Percentiles rank a stretch among this genome's conserved stretches.
Evolutionary conservation across 2,113 vertebrate genomes (phyloP).

Genomic region (Anolis carolinensis): DNA sequence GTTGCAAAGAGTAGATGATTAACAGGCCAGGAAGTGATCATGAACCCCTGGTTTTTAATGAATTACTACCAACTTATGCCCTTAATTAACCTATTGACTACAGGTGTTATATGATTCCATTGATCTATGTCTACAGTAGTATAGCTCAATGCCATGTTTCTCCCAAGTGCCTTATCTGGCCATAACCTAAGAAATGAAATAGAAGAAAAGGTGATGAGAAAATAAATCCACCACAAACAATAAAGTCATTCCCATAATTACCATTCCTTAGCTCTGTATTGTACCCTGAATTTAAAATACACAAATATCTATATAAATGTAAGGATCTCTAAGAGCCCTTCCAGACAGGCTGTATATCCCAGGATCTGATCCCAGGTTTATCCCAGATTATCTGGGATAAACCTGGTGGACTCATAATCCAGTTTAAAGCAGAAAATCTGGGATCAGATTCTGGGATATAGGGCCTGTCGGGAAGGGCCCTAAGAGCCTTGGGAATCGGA

Average conservation of each 20-base stretch:
- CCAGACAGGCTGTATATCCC: too few relatives aligned
- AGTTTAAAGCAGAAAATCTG: too few relatives aligned
- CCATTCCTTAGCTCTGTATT: not conserved
- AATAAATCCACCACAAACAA: not conserved
- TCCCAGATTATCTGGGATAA: too few relatives aligned
- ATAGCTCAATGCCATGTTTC: not conserved
- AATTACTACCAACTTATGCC: not conserved
- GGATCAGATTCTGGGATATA: too few relatives aligned
- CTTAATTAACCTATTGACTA: slow-evolving; percentile 27
- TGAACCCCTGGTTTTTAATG: not conserved
- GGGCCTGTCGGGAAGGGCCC: too few relatives aligned
- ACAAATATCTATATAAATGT: not conserved
- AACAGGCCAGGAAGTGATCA: not conserved
- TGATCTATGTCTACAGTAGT: not conserved
- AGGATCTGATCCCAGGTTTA: too few relatives aligned
- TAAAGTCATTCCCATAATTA: not conserved
- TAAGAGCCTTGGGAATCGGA: too few relatives aligned
- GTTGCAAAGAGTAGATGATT: not conserved
- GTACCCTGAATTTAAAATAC: not conserved
- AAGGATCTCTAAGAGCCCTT: not conserved
- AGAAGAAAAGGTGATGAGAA: not conserved
- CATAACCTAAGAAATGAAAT: not conserved
- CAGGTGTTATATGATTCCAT: not conserved
- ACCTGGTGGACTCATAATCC: too few relatives aligned
- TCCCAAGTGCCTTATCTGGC: not conserved